These are phyloP conservation scores for Dasypogon diadema DNA, from an alignment of 2,888 invertebrate species.

Conservation along the genomic window DNA sequence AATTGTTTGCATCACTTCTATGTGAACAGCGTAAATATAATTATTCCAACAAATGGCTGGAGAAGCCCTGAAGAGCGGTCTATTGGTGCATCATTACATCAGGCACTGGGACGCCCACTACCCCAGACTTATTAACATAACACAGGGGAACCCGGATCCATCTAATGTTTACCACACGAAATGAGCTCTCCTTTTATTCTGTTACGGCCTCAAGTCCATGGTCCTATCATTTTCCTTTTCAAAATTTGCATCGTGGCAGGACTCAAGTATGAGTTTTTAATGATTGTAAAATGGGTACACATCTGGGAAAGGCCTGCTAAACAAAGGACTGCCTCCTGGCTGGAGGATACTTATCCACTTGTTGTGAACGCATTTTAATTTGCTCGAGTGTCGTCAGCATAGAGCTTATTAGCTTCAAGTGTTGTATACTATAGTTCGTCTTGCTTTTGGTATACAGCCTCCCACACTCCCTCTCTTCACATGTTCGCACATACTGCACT, in stretches of 20 bases:
- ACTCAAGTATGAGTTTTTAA: not conserved
- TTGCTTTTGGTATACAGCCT: not conserved
- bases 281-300: not conserved
- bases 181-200: too few relatives aligned
- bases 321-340: too few relatives aligned
- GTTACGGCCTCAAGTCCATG: not conserved
- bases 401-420: slow-evolving; percentile 6
- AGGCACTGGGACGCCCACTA: not conserved
- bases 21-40: slow-evolving; percentile 16
- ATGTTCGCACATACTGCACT: too few relatives aligned
- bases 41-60: slow-evolving; percentile 1
- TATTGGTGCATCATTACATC: not conserved
- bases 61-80: not conserved
- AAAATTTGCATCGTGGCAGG: not conserved
- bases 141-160: not conserved
- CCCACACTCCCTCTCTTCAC: not conserved
- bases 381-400: slow-evolving; percentile 2
- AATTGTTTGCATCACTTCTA: not conserved
- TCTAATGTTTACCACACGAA: too few relatives aligned
- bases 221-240: not conserved
- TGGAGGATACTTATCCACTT: not conserved
- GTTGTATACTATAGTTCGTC: not conserved
- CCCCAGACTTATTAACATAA: slow-evolving; percentile 8
- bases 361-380: slow-evolving; percentile 6
- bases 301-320: too few relatives aligned